Evolutionary conservation across 1,140 invertebrate genomes (phyloP).

Genomic region (Campoletis sonorensis): DNA sequence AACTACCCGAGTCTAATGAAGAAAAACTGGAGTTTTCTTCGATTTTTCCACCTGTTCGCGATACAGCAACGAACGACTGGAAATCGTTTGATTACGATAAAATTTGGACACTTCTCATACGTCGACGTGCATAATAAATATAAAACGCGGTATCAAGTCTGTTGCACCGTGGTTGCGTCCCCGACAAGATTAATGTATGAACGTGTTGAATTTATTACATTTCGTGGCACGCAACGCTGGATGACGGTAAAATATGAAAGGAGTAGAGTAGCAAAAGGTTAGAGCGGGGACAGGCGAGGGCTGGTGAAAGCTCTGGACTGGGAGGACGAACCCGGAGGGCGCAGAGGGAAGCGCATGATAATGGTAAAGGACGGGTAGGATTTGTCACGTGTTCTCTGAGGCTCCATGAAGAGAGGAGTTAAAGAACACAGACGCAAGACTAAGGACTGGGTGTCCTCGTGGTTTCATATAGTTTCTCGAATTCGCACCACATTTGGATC

Average conservation of each 20-base stretch:
- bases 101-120: neutral
- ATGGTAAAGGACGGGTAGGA: constrained; percentile 13
- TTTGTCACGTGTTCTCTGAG: constrained; percentile 35
- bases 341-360: neutral
- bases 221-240: neutral
- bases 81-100: neutral
- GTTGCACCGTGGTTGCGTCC: neutral
- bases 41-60: too few species aligned
- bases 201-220: constrained; percentile 41
- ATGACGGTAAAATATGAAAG: constrained; percentile 19
- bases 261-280: neutral
- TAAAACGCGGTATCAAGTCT: constrained; percentile 22
- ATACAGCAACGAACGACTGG: neutral
- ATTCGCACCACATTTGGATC: too few species aligned
- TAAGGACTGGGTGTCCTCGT: too few species aligned
- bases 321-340: neutral
- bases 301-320: neutral
- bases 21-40: too few species aligned
- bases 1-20: too few species aligned
- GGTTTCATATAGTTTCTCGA: too few species aligned
- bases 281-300: neutral
- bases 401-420: neutral
- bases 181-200: constrained; percentile 35
- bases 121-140: neutral
- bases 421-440: too few species aligned